Evolutionary conservation across 2,113 vertebrate species (phyloP), one percentile per base, ranked within the genome.

Genomic region (Syngnathus scovelli): DNA sequence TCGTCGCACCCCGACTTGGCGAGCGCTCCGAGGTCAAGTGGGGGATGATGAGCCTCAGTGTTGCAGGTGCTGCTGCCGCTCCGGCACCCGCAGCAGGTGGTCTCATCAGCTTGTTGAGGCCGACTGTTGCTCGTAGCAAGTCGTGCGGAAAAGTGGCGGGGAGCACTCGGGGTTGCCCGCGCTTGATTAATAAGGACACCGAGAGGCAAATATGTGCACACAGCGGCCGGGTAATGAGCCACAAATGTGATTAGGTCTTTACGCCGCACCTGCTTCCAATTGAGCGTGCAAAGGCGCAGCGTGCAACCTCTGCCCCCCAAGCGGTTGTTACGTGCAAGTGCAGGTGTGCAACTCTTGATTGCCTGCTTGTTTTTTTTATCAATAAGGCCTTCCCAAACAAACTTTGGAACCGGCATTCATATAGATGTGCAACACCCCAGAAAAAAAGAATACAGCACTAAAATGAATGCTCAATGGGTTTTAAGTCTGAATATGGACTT

Each of bases 131-230:
- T 87, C 80, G 84, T 82, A 86, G 80, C 86, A 81, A 88, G 85
- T 88, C 86, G 88, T 86, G 86, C 86, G 85, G 86, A 87, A 89
- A 89, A 89, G 85, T 88, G 86, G 86, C 86, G 88, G 87, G 88
- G 86, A 86, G 83, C 85, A 79, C 85, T 88, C 82, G 79, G 85
- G 85, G 85, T 85, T 85, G 88, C 86, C 87, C 82, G 85, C 70
- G 86, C 83, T 78, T 90, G 88, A 90, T 90, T 90, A 90, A 90
- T 89, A 88, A 89, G 85, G 86, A 88, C 86, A 85, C 86, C 80
- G 83, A 86, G 85, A 87, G 86, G 88, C 86, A 88, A 89, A 89
- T 90, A 88, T 89, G 87, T 86, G 87, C 86, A 87, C 87, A 87
- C 88, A 87, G 86, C 85, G 80, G 70, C 79, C n/a, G 79, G 85